These are phyloP conservation scores for Vespertilio murinus DNA, from an alignment of 2,797 vertebrate species.

Conservation along the genomic window DNA sequence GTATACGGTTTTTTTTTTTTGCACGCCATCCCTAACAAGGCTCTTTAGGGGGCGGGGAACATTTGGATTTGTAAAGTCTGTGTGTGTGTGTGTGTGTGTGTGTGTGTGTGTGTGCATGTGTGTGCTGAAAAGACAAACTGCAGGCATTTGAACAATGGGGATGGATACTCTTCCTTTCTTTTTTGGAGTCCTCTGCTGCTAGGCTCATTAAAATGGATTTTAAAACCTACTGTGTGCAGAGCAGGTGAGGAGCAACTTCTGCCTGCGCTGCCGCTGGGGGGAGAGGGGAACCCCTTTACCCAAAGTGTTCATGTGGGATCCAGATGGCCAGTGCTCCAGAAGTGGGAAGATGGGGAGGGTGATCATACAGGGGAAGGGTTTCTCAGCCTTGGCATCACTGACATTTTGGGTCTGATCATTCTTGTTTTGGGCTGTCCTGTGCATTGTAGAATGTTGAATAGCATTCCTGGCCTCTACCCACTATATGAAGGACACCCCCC, in stretches of 20 bases:
- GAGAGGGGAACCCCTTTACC: background rate
- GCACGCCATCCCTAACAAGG: constrained; percentile 62
- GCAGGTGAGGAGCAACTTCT: constrained; percentile 28
- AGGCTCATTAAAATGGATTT: background rate
- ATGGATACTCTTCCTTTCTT: constrained; percentile 41
- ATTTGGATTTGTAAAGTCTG: constrained; percentile 33
- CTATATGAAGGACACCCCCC: background rate
- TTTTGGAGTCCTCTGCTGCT: constrained; percentile 34
- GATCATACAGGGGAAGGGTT: background rate
- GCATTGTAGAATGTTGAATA: background rate
- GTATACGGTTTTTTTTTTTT: background rate
- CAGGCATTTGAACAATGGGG: constrained; percentile 66
- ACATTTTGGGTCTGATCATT: constrained; percentile 4
- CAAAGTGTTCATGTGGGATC: background rate
- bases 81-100: constrained; percentile 45
- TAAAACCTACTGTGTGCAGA: background rate
- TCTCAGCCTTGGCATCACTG: background rate
- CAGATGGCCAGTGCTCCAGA: background rate
- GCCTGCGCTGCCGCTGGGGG: background rate
- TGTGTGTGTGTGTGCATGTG: constrained; percentile 45
- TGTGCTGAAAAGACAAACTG: constrained; percentile 47
- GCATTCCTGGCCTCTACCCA: background rate
- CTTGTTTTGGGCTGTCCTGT: background rate
- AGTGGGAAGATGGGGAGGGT: background rate
- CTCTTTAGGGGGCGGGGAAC: constrained; percentile 54